Base-by-base conservation (phyloP, 2,797 vertebrate species). In the Danio albolineatus region DNA sequence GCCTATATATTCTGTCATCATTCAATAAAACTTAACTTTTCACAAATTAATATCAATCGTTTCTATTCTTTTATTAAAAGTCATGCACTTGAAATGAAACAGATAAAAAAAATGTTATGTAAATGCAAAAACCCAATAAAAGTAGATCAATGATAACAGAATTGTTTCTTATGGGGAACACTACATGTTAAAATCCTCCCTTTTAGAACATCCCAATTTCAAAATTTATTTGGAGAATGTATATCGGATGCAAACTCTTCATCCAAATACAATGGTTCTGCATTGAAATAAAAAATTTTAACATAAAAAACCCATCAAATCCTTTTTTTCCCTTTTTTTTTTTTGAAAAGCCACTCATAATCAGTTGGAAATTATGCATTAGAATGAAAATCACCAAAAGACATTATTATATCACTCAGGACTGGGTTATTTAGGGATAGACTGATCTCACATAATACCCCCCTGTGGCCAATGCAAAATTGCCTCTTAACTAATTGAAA, bases 401-500 rank as follows among this genome's bases (percentile, higher is more conserved):
- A 39, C 14, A 13, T 56, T 64, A 10, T 13, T 79, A 48, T 46
- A 75, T 79, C 67, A 78, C 10, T 1, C 4, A 57, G 36, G 17
- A 39, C 69, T 57, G 44, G 57, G 49, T 61, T 60, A 65, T 12
- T 46, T n/a, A 7, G 21, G 73, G 17, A 62, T 48, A 65, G 4
- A 59, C 3, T 57, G 44, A 79, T 57, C 41, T 53, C 8, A 66
- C 60, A 54, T 60, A 66, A 71, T 62, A 77, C 36, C 36, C 44
- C 5, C 48, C 21, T 10, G 12, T 17, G 51, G 65, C 28, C 38
- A 16, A 46, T 21, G 7, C 36, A 76, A 71, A 76, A 76, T 61
- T 46, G 61, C 39, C 16, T 71, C 43, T 56, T 28, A 62, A 56
- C 12, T 76, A 81, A 81, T 19, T 76, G 73, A 81, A 76, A 70